Conservation (phyloP, 2,888 invertebrate species). For the Syritta pipiens region DNA sequence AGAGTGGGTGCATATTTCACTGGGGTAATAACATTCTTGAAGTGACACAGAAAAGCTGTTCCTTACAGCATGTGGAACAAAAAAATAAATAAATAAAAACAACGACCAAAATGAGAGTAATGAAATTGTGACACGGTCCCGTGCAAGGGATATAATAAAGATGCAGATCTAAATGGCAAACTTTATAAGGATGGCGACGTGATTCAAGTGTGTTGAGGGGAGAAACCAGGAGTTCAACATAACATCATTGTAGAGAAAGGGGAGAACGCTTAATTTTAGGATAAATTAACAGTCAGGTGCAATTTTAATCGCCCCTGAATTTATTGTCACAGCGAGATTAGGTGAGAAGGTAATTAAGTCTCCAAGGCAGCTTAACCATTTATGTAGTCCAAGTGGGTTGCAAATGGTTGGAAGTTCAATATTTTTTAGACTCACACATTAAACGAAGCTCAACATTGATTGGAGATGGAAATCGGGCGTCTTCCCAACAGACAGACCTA, state of each 20-base stretch:
- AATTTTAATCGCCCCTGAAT: slow-evolving; percentile 8
- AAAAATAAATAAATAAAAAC: neutral
- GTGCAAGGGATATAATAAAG: slow-evolving; percentile 25
- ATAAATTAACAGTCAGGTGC: slow-evolving; percentile 21
- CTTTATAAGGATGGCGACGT: neutral
- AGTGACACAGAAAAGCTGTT: slow-evolving; percentile 13
- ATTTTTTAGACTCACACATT: too few species aligned
- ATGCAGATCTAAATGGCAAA: slow-evolving; percentile 29
- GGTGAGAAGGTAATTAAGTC: slow-evolving; percentile 1
- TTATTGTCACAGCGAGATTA: slow-evolving; percentile 14
- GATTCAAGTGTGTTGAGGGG: neutral
- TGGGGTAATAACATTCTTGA: slow-evolving; percentile 22
- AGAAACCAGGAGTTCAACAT: too few species aligned
- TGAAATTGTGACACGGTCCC: slow-evolving; percentile 8
- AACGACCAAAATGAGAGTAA: neutral
- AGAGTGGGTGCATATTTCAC: slow-evolving; percentile 16
- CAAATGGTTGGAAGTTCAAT: too few species aligned
- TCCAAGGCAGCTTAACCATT: too few species aligned
- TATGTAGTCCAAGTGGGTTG: too few species aligned
- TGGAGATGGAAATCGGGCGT: too few species aligned
- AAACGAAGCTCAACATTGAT: too few species aligned
- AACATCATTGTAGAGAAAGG: too few species aligned
- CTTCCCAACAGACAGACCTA: too few species aligned
- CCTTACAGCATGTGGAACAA: neutral
- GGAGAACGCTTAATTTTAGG: slow-evolving; percentile 8